Conservation (phyloP, 2,888 invertebrate genomes). For the Pheosia tremula region DNA sequence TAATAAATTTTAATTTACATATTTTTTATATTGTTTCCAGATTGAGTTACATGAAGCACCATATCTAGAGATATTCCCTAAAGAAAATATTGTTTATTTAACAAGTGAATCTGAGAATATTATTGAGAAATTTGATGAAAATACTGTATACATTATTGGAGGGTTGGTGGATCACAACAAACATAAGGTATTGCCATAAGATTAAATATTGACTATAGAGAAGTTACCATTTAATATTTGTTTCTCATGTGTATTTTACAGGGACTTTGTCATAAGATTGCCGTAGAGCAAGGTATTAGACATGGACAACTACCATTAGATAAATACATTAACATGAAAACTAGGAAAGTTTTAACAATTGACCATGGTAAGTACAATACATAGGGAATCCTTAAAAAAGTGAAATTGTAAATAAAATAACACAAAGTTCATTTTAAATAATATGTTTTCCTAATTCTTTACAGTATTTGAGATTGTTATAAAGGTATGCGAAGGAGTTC, state of each 20-base stretch:
- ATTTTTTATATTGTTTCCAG: constrained; percentile 65
- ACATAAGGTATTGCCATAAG: constrained; percentile 86
- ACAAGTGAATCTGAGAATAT: constrained; percentile 97
- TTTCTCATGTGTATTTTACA: constrained; percentile 52
- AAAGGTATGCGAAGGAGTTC: constrained; percentile 89
- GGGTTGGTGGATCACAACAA: constrained; percentile 99
- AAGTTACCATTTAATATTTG: not conserved
- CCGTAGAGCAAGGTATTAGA: constrained; percentile 89
- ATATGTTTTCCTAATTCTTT: constrained; percentile 47
- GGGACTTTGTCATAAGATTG: constrained; percentile 94
- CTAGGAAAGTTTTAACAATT: constrained; percentile 96
- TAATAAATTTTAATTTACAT: no score
- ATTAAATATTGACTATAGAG: no score
- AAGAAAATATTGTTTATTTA: constrained; percentile 93
- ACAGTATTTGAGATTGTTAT: constrained; percentile 94
- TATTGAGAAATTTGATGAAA: constrained; percentile 88
- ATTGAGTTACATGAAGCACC: constrained; percentile 87
- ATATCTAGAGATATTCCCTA: constrained; percentile 89
- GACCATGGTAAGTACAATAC: constrained; percentile 90
- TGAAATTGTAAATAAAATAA: not conserved
- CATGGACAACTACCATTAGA: constrained; percentile 95
- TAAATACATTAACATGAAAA: constrained; percentile 95
- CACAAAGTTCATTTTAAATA: not conserved
- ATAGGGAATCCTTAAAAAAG: not conserved
- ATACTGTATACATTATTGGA: constrained; percentile 96